These are phyloP conservation scores for Scytalopus superciliaris DNA, from an alignment of 2,113 vertebrate species.

Conservation along the genomic window DNA sequence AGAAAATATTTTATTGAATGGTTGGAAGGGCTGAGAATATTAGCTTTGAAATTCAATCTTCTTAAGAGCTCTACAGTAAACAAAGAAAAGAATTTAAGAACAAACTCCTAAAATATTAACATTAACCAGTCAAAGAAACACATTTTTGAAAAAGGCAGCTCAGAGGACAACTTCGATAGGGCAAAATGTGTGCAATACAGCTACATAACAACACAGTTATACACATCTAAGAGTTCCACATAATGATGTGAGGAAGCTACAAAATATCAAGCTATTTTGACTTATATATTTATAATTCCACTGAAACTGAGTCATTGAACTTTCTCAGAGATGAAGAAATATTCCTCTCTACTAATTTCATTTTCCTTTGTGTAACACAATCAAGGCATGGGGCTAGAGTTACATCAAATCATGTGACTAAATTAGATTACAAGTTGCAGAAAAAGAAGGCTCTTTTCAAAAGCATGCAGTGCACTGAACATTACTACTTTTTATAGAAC, in stretches of 20 bases:
- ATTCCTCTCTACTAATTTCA: not conserved
- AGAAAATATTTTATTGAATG: not conserved
- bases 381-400: not conserved
- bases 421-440: not conserved
- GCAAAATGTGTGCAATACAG: not conserved
- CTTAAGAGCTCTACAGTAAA: not conserved
- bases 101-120: not conserved
- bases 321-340: not conserved
- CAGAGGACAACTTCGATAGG: not conserved
- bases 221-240: not conserved
- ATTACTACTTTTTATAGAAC: not conserved
- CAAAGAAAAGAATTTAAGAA: not conserved
- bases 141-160: not conserved
- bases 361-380: not conserved
- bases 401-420: not conserved
- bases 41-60: not conserved
- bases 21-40: not conserved
- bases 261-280: not conserved
- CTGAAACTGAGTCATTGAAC: not conserved
- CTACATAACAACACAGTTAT: not conserved
- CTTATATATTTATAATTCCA: not conserved
- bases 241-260: not conserved
- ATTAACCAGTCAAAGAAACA: not conserved
- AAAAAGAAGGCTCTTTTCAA: not conserved
- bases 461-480: not conserved